Evolutionary conservation across 2,797 vertebrate genomes (phyloP).

Genomic region (Cyclopterus lumpus): DNA sequence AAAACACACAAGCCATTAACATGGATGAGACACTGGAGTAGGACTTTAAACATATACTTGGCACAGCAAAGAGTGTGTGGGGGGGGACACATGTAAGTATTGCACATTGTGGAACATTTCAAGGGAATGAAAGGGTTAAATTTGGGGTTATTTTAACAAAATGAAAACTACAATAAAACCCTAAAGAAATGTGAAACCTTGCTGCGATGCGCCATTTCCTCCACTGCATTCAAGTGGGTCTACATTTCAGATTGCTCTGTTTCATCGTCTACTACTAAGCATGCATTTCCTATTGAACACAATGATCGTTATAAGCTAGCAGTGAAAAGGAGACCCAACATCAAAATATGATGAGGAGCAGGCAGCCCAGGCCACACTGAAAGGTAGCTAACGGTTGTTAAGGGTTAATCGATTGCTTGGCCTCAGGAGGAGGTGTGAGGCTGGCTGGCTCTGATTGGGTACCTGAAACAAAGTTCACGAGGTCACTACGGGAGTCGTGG

Average conservation of each 20-base stretch:
- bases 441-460: constrained; percentile 80
- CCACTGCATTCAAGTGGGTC: constrained; percentile 34
- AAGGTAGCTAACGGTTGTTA: constrained; percentile 84
- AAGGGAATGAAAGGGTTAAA: constrained; percentile 14
- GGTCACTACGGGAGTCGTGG: constrained; percentile 77
- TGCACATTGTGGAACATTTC: constrained; percentile 74
- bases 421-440: constrained; percentile 72
- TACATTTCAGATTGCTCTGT: constrained; percentile 50
- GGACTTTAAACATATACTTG: constrained; percentile 83
- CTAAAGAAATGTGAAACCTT: constrained; percentile 3
- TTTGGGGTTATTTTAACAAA: constrained; percentile 44
- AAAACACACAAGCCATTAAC: constrained; percentile 52
- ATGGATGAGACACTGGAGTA: constrained; percentile 55
- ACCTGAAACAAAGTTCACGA: constrained; percentile 83
- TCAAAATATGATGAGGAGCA: constrained; percentile 44
- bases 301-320: constrained; percentile 20
- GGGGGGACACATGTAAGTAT: constrained; percentile 68
- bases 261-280: constrained; percentile 32
- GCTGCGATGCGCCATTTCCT: constrained; percentile 13
- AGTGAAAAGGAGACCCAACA: constrained; percentile 30
- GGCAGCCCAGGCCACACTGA: constrained; percentile 54
- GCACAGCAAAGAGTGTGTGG: constrained; percentile 79
- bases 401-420: constrained; percentile 73
- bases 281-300: constrained; percentile 41
- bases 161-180: constrained; percentile 34